Percentiles rank a stretch among this genome's conserved stretches.
Evolutionary conservation across 2,797 vertebrate species (phyloP).

Genomic region (Hylomyscus alleni): DNA sequence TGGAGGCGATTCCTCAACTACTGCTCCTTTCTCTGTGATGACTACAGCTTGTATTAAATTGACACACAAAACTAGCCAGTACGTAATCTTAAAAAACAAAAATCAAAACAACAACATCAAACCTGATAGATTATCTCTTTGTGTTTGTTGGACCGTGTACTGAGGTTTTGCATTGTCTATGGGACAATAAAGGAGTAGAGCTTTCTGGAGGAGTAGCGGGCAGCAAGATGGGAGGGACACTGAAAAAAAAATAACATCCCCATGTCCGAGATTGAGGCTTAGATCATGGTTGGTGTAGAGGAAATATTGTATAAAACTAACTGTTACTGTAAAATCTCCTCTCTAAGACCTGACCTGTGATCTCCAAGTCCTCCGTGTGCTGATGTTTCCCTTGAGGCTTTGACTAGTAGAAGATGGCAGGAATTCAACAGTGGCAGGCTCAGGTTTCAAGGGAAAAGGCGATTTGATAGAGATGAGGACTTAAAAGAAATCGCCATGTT

Average conservation of each 20-base stretch:
- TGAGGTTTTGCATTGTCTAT: rapidly evolving
- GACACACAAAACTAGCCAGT: background rate
- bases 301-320: background rate
- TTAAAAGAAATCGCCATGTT: background rate
- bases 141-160: background rate
- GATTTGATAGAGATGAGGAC: background rate
- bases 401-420: background rate
- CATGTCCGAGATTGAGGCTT: background rate
- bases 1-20: background rate
- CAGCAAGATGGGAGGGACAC: background rate
- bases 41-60: background rate
- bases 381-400: background rate
- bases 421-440: background rate
- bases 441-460: background rate
- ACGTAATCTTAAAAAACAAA: background rate
- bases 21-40: background rate
- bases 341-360: background rate
- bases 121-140: background rate
- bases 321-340: background rate
- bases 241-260: no score
- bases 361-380: background rate
- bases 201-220: background rate
- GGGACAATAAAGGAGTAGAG: no score
- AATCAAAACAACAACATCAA: no score
- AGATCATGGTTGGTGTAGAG: background rate